Percentiles rank a stretch among this genome's conserved stretches.
Evolutionary conservation across 2,113 vertebrate genomes (phyloP).

Genomic region (Heterocephalus glaber): DNA sequence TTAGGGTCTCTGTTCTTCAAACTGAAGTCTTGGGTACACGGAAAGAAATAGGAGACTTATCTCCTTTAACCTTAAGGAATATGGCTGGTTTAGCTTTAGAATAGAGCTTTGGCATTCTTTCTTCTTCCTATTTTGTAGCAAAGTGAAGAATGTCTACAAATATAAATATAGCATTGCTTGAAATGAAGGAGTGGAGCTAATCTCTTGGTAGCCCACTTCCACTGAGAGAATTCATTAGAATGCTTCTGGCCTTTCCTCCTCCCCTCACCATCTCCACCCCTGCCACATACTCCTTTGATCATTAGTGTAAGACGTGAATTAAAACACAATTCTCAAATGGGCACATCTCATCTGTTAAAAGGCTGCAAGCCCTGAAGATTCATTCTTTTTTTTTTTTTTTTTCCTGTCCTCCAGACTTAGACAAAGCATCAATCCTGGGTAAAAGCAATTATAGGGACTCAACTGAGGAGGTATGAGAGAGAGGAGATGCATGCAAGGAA

Average conservation of each 20-base stretch:
- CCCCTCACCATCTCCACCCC: neutral
- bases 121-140: neutral
- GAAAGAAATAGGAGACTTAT: neutral
- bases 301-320: neutral
- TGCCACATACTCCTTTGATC: neutral
- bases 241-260: neutral
- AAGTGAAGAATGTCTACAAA: neutral
- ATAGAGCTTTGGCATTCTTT: neutral
- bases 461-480: neutral
- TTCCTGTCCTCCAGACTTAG: neutral
- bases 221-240: neutral
- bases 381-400: neutral
- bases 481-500: neutral
- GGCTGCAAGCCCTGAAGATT: neutral
- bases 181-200: fast-evolving
- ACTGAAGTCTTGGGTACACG: neutral
- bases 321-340: neutral
- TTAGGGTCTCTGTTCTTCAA: neutral
- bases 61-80: neutral
- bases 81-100: neutral
- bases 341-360: neutral
- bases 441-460: neutral
- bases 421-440: neutral
- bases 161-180: neutral
- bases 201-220: neutral